Evolutionary conservation across 2,797 vertebrate genomes (phyloP).

Genomic region (Coracias cyanogaster): DNA sequence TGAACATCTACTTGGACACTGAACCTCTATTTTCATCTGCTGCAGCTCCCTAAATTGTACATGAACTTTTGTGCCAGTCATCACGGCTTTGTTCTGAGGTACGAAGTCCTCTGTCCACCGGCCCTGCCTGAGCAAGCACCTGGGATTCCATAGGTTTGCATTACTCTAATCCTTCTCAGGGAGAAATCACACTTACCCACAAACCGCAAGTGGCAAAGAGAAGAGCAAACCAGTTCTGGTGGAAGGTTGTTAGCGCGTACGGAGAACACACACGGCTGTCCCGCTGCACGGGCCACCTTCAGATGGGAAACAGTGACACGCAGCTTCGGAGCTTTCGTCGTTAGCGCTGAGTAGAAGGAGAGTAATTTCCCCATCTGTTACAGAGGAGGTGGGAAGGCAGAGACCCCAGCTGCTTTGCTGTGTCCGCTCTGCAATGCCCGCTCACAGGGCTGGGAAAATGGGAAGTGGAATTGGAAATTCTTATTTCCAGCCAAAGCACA

Average conservation of each 20-base stretch:
- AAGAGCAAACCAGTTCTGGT: not conserved
- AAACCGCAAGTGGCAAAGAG: not conserved
- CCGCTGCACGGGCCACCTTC: not conserved
- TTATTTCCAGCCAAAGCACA: not conserved
- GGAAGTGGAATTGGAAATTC: not conserved
- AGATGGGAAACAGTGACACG: rapidly evolving
- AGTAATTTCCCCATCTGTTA: not conserved
- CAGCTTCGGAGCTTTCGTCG: rapidly evolving
- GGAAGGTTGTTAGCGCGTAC: rapidly evolving
- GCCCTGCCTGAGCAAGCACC: not conserved
- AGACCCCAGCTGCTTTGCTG: not conserved
- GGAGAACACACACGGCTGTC: not conserved
- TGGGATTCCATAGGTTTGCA: rapidly evolving
- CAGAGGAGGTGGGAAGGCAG: not conserved
- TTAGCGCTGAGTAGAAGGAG: rapidly evolving
- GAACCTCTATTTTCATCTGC: not conserved
- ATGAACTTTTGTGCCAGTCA: not conserved
- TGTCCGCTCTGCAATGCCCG: not conserved
- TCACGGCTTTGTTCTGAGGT: rapidly evolving
- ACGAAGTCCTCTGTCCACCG: not conserved
- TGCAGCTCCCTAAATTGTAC: rapidly evolving
- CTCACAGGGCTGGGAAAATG: not conserved
- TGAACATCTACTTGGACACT: rapidly evolving
- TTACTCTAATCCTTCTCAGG: rapidly evolving
- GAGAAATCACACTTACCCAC: not conserved